phyloP scores from a whole-genome alignment of 2,888 invertebrate genomes.

The Gastracanthus pulcherrimus region DNA sequence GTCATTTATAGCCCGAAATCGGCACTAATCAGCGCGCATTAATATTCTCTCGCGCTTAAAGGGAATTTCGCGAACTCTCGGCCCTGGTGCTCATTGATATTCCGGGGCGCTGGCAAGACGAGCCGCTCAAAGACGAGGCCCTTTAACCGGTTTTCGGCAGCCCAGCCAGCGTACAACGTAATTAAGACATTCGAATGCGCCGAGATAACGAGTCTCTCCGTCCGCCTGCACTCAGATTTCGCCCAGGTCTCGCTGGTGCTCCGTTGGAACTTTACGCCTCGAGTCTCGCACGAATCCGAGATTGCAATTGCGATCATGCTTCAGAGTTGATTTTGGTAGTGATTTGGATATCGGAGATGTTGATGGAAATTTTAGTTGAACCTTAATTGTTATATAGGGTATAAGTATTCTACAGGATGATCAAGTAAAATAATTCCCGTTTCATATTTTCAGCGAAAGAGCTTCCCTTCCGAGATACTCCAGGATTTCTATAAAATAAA shows the following conservation, averaged over 20 bases:
- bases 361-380: no score
- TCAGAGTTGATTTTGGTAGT: no score
- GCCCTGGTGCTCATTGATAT: slow-evolving; percentile 61
- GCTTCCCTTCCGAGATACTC: no score
- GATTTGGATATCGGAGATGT: no score
- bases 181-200: slow-evolving; percentile 66
- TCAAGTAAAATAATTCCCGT: no score
- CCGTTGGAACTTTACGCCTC: slow-evolving; percentile 7
- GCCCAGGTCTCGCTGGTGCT: not conserved
- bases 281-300: slow-evolving; percentile 2
- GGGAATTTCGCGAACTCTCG: slow-evolving; percentile 49
- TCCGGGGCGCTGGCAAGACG: slow-evolving; percentile 56
- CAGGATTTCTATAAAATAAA: no score
- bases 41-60: slow-evolving; percentile 54
- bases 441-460: no score
- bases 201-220: slow-evolving; percentile 63
- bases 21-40: slow-evolving; percentile 59
- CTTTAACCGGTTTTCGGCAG: slow-evolving; percentile 1
- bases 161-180: slow-evolving; percentile 61
- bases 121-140: slow-evolving; percentile 30
- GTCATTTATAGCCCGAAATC: slow-evolving; percentile 39
- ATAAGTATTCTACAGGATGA: no score
- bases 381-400: no score
- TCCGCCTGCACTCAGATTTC: slow-evolving; percentile 33
- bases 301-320: not conserved